phyloP scores from a whole-genome alignment of 2,888 invertebrate species.

The Perithous albicinctus region DNA sequence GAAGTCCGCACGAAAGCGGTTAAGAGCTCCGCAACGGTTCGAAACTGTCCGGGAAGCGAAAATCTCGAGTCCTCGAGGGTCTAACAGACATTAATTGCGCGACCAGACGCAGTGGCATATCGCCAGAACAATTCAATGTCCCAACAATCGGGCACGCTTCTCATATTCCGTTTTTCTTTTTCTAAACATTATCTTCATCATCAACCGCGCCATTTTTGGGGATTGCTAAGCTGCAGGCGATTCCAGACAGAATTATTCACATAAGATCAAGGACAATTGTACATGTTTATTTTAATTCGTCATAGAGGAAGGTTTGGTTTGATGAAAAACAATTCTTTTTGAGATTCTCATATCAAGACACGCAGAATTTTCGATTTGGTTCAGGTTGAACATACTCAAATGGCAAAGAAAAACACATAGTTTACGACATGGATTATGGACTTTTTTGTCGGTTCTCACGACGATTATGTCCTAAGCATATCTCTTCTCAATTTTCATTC shows the following conservation, averaged over 20 bases:
- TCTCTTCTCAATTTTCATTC: not conserved
- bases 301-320: no score
- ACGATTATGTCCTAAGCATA: not conserved
- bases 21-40: constrained; percentile 27
- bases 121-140: constrained; percentile 38
- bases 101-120: constrained; percentile 37
- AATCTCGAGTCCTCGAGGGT: constrained; percentile 9
- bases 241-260: no score
- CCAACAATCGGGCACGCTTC: not conserved
- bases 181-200: not conserved
- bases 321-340: not conserved
- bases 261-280: no score
- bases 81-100: constrained; percentile 35
- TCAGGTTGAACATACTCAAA: no score
- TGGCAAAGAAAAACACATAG: no score
- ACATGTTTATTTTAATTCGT: no score
- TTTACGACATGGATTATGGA: no score
- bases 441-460: no score
- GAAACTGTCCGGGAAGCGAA: constrained; percentile 18
- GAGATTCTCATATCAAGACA: no score
- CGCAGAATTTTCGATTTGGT: no score
- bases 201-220: not conserved
- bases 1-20: constrained; percentile 32
- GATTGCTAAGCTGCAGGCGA: no score
- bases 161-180: not conserved